Percentiles rank a stretch among this genome's conserved stretches.
Conservation (phyloP, 2,888 invertebrate genomes). For the Euplagia quadripunctaria region DNA sequence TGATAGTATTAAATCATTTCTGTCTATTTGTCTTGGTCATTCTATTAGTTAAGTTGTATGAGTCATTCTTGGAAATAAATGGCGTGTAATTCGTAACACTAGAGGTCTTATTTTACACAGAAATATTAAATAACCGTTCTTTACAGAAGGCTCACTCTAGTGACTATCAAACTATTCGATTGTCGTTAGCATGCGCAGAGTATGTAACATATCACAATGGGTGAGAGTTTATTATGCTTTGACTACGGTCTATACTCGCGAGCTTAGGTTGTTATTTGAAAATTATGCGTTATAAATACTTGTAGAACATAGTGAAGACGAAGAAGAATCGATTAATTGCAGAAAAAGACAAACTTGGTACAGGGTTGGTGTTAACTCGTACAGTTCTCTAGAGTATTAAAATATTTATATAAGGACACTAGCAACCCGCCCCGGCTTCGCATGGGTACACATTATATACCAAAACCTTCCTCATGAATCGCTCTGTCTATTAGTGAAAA, state of each 20-base stretch:
- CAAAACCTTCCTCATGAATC: no score
- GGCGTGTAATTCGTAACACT: background rate
- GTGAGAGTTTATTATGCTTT: background rate
- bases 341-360: background rate
- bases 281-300: background rate
- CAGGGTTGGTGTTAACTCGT: background rate
- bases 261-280: background rate
- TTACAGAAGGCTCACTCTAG: background rate
- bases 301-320: background rate
- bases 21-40: background rate
- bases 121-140: background rate
- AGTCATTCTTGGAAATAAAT: conserved; percentile 4
- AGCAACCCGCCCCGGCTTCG: no score
- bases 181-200: no score
- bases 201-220: background rate
- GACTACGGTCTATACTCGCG: background rate
- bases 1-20: background rate
- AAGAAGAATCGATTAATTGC: background rate
- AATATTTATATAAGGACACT: background rate
- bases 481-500: no score
- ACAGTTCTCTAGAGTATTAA: background rate
- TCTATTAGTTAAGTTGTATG: background rate
- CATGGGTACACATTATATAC: no score
- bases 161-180: background rate
- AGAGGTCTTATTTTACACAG: background rate